A percentile compares a stretch with the other conserved stretches of the same genome.
These are phyloP conservation scores for Scaptodrosophila lebanonensis DNA, from an alignment of 1,140 invertebrate genomes.

Conservation along the genomic window DNA sequence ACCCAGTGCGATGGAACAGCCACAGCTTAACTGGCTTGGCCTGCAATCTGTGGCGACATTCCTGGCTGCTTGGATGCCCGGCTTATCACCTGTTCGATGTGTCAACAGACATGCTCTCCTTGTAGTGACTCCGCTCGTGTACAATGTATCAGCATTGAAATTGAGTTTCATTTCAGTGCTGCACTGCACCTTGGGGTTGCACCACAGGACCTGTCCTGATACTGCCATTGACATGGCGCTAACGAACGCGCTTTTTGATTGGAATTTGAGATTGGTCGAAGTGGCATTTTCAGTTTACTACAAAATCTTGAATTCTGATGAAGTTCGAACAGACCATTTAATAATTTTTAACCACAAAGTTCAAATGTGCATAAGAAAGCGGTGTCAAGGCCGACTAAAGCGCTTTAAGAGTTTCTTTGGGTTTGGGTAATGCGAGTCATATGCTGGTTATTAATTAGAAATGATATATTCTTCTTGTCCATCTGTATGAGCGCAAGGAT, in stretches of 20 bases:
- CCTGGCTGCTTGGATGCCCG: conserved; percentile 53
- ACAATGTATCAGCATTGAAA: conserved; percentile 68
- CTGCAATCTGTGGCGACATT: conserved; percentile 27
- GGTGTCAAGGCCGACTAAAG: too few species aligned
- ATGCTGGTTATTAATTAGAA: too few species aligned
- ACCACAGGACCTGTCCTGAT: conserved; percentile 22
- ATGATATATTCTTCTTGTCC: too few species aligned
- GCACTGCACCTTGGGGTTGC: conserved; percentile 63
- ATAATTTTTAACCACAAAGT: too few species aligned
- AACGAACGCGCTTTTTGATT: conserved; percentile 55
- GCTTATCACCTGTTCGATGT: conserved; percentile 64
- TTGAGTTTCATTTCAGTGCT: conserved; percentile 66
- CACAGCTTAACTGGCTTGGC: too few species aligned
- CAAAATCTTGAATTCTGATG: conserved; percentile 70
- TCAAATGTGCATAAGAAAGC: too few species aligned
- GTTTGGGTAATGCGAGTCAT: too few species aligned
- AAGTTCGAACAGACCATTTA: conserved; percentile 65
- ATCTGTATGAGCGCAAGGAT: too few species aligned
- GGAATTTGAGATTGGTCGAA: conserved; percentile 63
- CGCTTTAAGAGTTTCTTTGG: too few species aligned
- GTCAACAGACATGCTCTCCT: conserved; percentile 50
- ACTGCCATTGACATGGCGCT: neutral
- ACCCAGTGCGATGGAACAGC: too few species aligned
- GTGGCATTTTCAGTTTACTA: conserved; percentile 44
- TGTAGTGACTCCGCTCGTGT: conserved; percentile 50